phyloP scores from a whole-genome alignment of 2,888 invertebrate species.

The Chloroclystis v-ata region DNA sequence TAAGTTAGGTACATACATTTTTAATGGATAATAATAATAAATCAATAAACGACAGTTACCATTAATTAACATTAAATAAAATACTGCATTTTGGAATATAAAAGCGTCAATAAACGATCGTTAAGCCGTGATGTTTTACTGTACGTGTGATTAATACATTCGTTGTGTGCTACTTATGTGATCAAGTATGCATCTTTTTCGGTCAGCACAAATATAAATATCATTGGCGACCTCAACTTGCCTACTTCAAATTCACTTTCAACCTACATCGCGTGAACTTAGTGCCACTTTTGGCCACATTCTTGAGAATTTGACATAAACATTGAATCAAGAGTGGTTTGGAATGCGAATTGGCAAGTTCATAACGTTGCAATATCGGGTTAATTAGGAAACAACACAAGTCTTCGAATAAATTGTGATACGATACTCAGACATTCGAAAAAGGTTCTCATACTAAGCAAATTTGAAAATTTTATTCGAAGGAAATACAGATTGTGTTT shows the following conservation, averaged over 20 bases:
- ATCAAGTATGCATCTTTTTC: conserved; percentile 16
- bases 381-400: too few species aligned
- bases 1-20: conserved; percentile 33
- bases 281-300: conserved; percentile 13
- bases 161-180: not conserved
- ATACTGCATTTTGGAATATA: not conserved
- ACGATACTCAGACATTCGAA: too few species aligned
- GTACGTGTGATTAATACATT: not conserved
- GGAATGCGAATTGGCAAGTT: conserved; percentile 10
- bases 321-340: conserved; percentile 1
- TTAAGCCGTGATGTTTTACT: not conserved
- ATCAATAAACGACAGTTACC: not conserved
- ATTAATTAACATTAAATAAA: not conserved
- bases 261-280: conserved; percentile 23
- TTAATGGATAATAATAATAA: conserved; percentile 11
- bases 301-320: conserved; percentile 22
- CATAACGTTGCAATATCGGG: not conserved
- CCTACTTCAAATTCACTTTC: conserved; percentile 28
- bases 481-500: too few species aligned
- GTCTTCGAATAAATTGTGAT: too few species aligned
- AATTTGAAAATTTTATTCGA: too few species aligned
- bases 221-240: conserved; percentile 28
- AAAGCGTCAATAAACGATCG: not conserved
- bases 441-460: too few species aligned
- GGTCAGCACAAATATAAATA: conserved; percentile 27